Evolutionary conservation across 2,797 vertebrate species (phyloP), one percentile per base, ranked within the genome.

Genomic region (Notolepis coatsorum): DNA sequence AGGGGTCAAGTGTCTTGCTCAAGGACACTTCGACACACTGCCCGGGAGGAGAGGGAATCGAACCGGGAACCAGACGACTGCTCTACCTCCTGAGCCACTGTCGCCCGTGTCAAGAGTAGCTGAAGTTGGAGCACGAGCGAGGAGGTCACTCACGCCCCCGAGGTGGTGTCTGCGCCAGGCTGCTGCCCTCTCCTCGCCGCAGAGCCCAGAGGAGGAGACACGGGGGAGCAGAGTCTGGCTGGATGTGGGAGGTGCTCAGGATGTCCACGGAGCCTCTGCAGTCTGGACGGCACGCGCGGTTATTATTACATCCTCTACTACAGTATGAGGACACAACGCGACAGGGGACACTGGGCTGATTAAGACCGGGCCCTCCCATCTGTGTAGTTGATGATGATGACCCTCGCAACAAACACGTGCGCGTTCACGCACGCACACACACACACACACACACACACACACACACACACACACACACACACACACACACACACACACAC

Each of bases 331-430:
- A 10, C 4, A 7, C 37, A 37, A 21, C 51, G 46, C 25, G 51
- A 25, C 57, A 54, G 49, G 15, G 61, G 58, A 61, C 59, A 17
- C 45, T 28, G 27, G 24, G 52, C 47, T 41, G 65, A 54, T 70
- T 56, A 65, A 47, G 54, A 53, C 43, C 35, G 31, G 49, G 42
- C 5, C 38, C 21, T 43, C 13, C 13, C n/a, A 42, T 48, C 72
- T 61, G 49, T 65, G 43, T 56, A 66, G 23, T 70, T n/a, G 33
- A 27, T 64, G 66, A 80, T 33, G 33, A 81, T 75, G 72, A 82
- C 57, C 68, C 71, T 43, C 33, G 27, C 31, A n/a, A 41, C 12
- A 41, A 12, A 41, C 38, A 41, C 12, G 20, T 7, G 20, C 39
- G 9, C n/a, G n/a, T n/a, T n/a, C n/a, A n/a, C n/a, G n/a, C n/a